Conservation (phyloP, 2,888 invertebrate genomes). For the Drosophila nigricruria region DNA sequence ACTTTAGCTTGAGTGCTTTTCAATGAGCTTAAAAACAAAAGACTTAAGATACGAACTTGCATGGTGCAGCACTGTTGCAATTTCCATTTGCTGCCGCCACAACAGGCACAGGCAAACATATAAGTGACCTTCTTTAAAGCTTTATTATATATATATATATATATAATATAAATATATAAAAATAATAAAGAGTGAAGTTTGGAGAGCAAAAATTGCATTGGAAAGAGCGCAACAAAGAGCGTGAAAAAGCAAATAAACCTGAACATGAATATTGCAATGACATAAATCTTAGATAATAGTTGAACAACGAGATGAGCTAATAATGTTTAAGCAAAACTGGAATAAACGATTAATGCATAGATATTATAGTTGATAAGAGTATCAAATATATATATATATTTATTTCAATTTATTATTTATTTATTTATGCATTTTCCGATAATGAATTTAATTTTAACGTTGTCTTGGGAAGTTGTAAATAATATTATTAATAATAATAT, state of each 20-base stretch:
- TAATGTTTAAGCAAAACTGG: neutral
- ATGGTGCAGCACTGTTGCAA: constrained; percentile 60
- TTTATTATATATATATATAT: too few relatives aligned
- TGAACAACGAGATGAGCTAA: constrained; percentile 9
- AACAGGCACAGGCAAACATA: neutral
- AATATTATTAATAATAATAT: too few relatives aligned
- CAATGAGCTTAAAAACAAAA: constrained; percentile 59
- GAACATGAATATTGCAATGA: constrained; percentile 54
- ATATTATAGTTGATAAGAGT: neutral
- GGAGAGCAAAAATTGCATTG: neutral
- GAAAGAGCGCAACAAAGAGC: neutral
- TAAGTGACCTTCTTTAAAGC: constrained; percentile 67
- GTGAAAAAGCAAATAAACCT: constrained; percentile 48
- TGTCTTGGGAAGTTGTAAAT: neutral
- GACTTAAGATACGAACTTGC: constrained; percentile 81
- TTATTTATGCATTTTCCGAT: neutral
- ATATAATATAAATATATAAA: constrained; percentile 20
- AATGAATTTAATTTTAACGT: neutral
- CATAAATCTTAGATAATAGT: constrained; percentile 16
- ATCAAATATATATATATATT: neutral
- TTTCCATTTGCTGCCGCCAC: constrained; percentile 48
- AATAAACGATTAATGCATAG: neutral
- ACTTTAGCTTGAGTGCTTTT: constrained; percentile 37
- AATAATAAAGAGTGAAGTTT: constrained; percentile 17
- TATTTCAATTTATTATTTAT: neutral